Conservation (phyloP, 2,113 vertebrate species). For the Rafetus swinhoei region DNA sequence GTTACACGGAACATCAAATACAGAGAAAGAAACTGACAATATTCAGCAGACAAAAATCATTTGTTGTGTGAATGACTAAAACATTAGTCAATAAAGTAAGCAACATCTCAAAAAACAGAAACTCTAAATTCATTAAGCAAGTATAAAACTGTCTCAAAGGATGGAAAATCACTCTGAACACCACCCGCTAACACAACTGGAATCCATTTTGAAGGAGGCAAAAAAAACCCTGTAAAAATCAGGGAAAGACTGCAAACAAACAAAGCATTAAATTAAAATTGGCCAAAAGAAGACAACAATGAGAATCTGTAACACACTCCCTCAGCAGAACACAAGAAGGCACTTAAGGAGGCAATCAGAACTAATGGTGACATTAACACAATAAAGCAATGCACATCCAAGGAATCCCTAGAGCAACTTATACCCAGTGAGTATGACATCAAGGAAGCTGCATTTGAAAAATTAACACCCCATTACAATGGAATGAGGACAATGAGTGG, state of each 20-base stretch:
- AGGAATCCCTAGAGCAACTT: conserved; percentile 69
- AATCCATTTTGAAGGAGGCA: conserved; percentile 58
- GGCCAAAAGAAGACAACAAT: conserved; percentile 63
- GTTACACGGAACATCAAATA: conserved; percentile 22
- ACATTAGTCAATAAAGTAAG: conserved; percentile 56
- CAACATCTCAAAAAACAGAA: conserved; percentile 52
- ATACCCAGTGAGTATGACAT: conserved; percentile 31
- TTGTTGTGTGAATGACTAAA: conserved; percentile 52
- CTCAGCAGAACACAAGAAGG: conserved; percentile 59
- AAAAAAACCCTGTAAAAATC: conserved; percentile 67
- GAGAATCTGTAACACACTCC: conserved; percentile 56
- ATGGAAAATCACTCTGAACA: conserved; percentile 69
- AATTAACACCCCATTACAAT: conserved; percentile 56
- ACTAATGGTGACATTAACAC: conserved; percentile 75
- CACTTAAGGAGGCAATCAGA: conserved; percentile 72
- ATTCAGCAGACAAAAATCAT: conserved; percentile 24
- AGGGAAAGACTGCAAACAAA: conserved; percentile 62
- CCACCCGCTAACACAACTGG: conserved; percentile 68
- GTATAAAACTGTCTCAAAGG: conserved; percentile 72
- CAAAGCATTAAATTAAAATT: conserved; percentile 76
- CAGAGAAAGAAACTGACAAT: conserved; percentile 38
- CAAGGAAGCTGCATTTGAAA: conserved; percentile 61
- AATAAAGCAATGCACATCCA: conserved; percentile 58
- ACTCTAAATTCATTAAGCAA: conserved; percentile 68
- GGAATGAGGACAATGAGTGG: conserved; percentile 30